Evolutionary conservation across 2,797 vertebrate genomes (phyloP).

Genomic region (Chaunax sp.): DNA sequence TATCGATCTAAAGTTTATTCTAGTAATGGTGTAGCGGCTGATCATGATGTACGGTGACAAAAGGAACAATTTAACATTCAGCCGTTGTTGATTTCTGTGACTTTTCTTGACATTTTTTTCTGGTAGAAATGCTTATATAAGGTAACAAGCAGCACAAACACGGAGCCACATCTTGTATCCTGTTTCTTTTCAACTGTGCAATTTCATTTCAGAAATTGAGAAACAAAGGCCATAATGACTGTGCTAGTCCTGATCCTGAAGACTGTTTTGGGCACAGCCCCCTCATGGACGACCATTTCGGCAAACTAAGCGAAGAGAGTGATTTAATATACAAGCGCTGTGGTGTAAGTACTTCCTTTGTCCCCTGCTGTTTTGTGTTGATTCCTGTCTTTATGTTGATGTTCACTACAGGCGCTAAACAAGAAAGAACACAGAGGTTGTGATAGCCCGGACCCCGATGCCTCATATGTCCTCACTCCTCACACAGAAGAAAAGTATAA

Average conservation of each 20-base stretch:
- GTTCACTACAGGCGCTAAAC: conserved; percentile 99
- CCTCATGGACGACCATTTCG: conserved; percentile 99
- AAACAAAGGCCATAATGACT: conserved; percentile 99
- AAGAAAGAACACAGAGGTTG: conserved; percentile 99
- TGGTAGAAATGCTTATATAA: conserved; percentile 32
- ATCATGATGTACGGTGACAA: conserved; percentile 2
- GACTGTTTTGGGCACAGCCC: conserved; percentile 99
- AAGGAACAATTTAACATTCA: neutral
- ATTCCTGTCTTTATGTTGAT: conserved; percentile 99
- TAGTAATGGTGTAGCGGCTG: conserved; percentile 3
- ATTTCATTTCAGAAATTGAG: conserved; percentile 99
- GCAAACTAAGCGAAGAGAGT: conserved; percentile 99
- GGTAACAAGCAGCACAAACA: conserved; percentile 43
- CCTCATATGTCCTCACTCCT: conserved; percentile 99
- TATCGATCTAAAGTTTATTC: conserved; percentile 22
- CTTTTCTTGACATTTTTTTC: conserved; percentile 11
- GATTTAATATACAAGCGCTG: conserved; percentile 99
- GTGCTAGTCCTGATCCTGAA: conserved; percentile 99
- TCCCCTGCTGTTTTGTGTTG: conserved; percentile 96
- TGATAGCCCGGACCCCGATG: conserved; percentile 99
- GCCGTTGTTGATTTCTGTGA: conserved; percentile 2
- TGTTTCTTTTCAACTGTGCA: conserved; percentile 93
- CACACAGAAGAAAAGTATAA: conserved; percentile 99
- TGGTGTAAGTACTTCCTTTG: conserved; percentile 98
- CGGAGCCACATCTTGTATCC: conserved; percentile 58